These are phyloP conservation scores for Daktulosphaira vitifoliae DNA, from an alignment of 1,140 invertebrate species.

Conservation along the genomic window DNA sequence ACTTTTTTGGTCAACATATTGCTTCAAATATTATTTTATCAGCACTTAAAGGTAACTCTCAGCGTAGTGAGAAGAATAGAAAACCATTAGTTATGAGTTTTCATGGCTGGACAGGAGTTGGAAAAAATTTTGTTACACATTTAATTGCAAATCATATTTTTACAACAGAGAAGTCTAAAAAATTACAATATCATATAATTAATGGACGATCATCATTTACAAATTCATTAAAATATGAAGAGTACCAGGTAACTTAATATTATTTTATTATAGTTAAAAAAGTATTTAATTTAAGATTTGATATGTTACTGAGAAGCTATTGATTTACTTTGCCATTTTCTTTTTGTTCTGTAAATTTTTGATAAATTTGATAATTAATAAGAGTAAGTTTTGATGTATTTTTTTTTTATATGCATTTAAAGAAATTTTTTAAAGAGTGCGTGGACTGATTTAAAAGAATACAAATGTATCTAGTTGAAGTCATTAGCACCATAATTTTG, in stretches of 20 bases:
- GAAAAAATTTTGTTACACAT: conserved; percentile 78
- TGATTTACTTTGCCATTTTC: too few species aligned
- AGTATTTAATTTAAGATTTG: too few species aligned
- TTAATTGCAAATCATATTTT: conserved; percentile 73
- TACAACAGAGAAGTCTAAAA: conserved; percentile 52
- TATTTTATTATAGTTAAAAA: background rate
- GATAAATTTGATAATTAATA: conserved; percentile 85
- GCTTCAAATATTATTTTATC: conserved; percentile 48
- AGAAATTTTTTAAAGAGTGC: too few species aligned
- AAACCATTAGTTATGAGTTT: conserved; percentile 67
- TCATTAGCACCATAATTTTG: too few species aligned
- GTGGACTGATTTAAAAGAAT: too few species aligned
- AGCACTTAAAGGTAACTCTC: conserved; percentile 51
- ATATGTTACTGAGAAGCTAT: too few species aligned
- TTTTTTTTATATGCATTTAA: conserved; percentile 28
- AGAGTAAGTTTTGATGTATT: conserved; percentile 54
- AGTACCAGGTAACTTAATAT: conserved; percentile 47
- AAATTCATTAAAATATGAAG: conserved; percentile 42
- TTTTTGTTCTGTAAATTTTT: too few species aligned
- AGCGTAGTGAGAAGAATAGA: conserved; percentile 41
- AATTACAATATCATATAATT: conserved; percentile 69
- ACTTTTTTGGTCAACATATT: conserved; percentile 60
- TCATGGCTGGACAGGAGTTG: conserved; percentile 72
- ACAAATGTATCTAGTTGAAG: too few species aligned
- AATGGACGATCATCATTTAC: conserved; percentile 73